Evolutionary conservation across 2,888 invertebrate genomes (phyloP), one percentile per base, ranked within the genome.

Genomic region (Xestia ashworthii): DNA sequence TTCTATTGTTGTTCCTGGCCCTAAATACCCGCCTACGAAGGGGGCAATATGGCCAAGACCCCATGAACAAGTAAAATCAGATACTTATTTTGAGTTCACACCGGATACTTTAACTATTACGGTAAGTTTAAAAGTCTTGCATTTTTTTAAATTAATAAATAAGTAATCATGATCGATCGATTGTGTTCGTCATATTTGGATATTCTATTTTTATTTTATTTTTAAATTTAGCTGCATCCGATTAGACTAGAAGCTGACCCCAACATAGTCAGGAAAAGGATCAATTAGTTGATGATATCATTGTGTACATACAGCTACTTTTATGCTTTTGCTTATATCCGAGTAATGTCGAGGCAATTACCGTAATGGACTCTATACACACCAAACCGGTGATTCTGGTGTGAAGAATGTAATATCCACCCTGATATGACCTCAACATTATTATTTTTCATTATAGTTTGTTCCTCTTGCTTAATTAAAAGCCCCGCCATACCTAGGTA

Each of bases 21-120:
- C 80, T 32, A 0, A 60, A 71, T 76, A 66, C 22, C 76, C 81
- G 8, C 81, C 80, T 6, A 76, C 76, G 3, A 80, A 81, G 53
- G 80, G 80, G 19, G 46, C 14, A 48, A 16, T 81, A 55, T 80
- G 80, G 80, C 80, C 80, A 8, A 70, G 5, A 32, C 81, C 80
- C 16, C 5, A 70, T 41, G 58, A 70, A 38, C 76, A 76, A 53
- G 55, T 16, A 22, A 50, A 32, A 44, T 66, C 60, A 22, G 76
- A 67, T 41, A 65, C n/a, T 53, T 81, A 76, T 48, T 81, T 41
- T 71, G 70, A 81, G 55, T 81, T 80, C 6, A 12, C 3, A 46
- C 76, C 81, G 4, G 53, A 50, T n/a, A 22, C 46, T 81, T 80
- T 80, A 62, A 70, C 41, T 14, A 70, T 80, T n/a, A 80, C 76